Base-by-base conservation (phyloP, 2,797 vertebrate genomes). In the Gadopsis marmoratus region DNA sequence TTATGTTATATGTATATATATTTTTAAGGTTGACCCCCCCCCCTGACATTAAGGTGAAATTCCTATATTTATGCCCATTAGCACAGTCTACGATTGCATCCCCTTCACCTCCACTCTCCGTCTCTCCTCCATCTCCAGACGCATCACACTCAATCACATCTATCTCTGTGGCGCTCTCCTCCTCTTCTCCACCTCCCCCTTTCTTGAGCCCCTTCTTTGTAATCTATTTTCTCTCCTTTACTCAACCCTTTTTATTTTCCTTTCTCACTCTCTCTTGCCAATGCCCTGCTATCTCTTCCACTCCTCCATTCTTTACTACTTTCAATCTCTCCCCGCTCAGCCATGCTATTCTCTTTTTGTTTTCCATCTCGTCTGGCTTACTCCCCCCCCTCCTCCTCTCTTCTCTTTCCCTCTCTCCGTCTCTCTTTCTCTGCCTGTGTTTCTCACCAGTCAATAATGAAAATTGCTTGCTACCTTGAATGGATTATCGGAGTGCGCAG, bases 381-480 rank as follows among this genome's bases (percentile, higher is more conserved):
- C 76, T 23, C 73, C 1, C 61, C 16, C 17, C 31, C 3, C 2
- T n/a, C n/a, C n/a, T n/a, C n/a, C n/a, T n/a, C n/a, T n/a, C n/a
- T n/a, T n/a, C n/a, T n/a, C n/a, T n/a, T n/a, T n/a, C 29, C 4
- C 43, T n/a, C 55, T 26, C 45, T 68, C 61, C 71, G 43, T 88
- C 68, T 86, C 81, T 79, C 79, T 81, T 48, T 85, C 87, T 69
- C 88, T 79, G 83, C 81, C 83, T 65, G 82, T 84, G 86, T 92
- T 91, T 88, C 91, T 91, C 92, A 88, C 89, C 90, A 95, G 95
- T 95, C 94, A 93, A 95, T 96, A 95, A 95, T 95, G 93, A 95
- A 95, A 95, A 95, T 95, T 94, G 94, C 93, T 93, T 92, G 94
- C 94, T 94, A 93, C 93, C 93, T 93, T 94, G 93, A 95, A 95